phyloP scores from a whole-genome alignment of 2,113 vertebrate species.

The Mastomys natalensis region DNA sequence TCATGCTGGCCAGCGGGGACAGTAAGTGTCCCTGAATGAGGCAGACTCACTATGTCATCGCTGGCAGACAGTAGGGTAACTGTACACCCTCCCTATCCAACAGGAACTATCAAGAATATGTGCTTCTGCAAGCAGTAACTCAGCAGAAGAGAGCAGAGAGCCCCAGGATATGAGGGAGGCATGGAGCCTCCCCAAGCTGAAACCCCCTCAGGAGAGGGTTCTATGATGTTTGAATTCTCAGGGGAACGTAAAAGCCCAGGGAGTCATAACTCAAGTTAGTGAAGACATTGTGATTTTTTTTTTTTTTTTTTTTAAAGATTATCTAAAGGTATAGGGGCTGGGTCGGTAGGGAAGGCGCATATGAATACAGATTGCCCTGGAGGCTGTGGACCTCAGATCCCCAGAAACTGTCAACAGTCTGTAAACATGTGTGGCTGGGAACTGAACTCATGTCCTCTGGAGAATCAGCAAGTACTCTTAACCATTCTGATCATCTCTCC shows the following conservation, averaged over 20 bases:
- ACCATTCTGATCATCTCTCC: background rate
- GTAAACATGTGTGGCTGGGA: background rate
- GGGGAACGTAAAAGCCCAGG: background rate
- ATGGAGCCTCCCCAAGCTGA: background rate
- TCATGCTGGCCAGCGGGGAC: background rate
- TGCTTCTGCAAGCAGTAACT: background rate
- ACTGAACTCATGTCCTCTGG: background rate
- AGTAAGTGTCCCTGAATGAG: background rate
- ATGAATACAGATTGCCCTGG: background rate
- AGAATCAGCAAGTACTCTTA: background rate
- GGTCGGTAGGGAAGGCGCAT: background rate
- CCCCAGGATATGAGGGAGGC: background rate
- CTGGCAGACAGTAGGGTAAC: background rate
- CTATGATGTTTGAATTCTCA: background rate
- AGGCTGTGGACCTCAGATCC: background rate
- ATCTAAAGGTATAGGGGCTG: background rate
- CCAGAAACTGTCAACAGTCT: background rate
- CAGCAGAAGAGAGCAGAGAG: background rate
- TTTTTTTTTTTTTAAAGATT: too few relatives aligned
- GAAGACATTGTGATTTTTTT: background rate
- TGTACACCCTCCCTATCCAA: accelerated
- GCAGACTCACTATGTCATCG: background rate
- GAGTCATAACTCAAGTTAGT: background rate
- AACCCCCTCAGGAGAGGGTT: background rate
- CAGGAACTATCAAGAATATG: background rate